Evolutionary conservation across 2,113 vertebrate genomes (phyloP), one percentile per base, ranked within the genome.

Genomic region (Ammodytes dubius): DNA sequence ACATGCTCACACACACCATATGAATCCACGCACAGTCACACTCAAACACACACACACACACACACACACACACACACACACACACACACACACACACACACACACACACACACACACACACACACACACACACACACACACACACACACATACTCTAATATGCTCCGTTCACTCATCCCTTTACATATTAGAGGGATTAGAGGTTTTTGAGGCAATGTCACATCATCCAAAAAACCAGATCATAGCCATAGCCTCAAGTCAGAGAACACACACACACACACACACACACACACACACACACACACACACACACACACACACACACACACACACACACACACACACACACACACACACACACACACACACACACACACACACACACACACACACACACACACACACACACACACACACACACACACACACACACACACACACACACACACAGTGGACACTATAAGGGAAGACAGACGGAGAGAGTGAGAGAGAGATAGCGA

Each of bases 371-470:
- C n/a, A n/a, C n/a, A n/a, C n/a, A n/a, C n/a, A n/a, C n/a, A n/a
- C n/a, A n/a, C n/a, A n/a, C n/a, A n/a, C n/a, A n/a, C n/a, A n/a
- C n/a, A n/a, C n/a, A n/a, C n/a, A n/a, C n/a, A n/a, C n/a, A n/a
- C n/a, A n/a, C n/a, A n/a, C n/a, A n/a, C n/a, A n/a, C n/a, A n/a
- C n/a, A n/a, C n/a, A n/a, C n/a, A n/a, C n/a, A n/a, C n/a, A n/a
- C n/a, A n/a, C n/a, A n/a, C n/a, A n/a, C n/a, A n/a, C n/a, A n/a
- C n/a, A n/a, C n/a, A n/a, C n/a, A n/a, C n/a, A n/a, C n/a, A n/a
- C n/a, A n/a, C n/a, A n/a, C n/a, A n/a, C 27, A 81, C 79, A 83
- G 75, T 74, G 95, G 96, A 94, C 94, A 91, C 92, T 94, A 76
- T 61, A 74, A 81, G 80, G 75, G 84, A 85, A 76, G 78, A 88